phyloP scores from a whole-genome alignment of 2,113 vertebrate genomes.

The Nyctereutes procyonoides region DNA sequence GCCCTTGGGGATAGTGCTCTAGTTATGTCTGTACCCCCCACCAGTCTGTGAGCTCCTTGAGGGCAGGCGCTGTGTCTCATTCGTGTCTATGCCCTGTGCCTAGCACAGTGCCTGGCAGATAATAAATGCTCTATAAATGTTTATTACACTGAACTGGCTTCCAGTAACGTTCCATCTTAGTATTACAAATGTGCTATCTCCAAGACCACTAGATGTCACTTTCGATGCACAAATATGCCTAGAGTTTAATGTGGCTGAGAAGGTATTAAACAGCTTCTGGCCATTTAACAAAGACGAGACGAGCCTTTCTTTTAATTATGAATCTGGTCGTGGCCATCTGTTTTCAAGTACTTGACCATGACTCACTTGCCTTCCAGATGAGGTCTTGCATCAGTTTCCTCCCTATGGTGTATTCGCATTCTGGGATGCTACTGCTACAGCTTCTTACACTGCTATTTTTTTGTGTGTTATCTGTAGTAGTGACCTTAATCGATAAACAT shows the following conservation, averaged over 20 bases:
- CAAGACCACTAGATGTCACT: conserved; percentile 83
- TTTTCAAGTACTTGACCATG: conserved; percentile 54
- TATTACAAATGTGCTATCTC: conserved; percentile 37
- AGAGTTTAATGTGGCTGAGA: neutral
- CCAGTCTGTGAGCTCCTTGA: conserved; percentile 44
- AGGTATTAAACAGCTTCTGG: conserved; percentile 40
- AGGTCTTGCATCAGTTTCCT: conserved; percentile 23
- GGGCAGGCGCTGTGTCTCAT: neutral
- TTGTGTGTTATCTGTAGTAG: conserved; percentile 63
- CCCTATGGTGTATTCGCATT: conserved; percentile 19
- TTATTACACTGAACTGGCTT: neutral
- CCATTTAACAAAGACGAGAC: conserved; percentile 59
- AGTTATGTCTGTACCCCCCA: conserved; percentile 1
- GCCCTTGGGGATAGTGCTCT: neutral
- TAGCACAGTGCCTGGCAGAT: conserved; percentile 57
- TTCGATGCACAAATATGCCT: conserved; percentile 59
- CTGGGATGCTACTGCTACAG: conserved; percentile 2
- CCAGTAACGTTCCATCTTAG: neutral
- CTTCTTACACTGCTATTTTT: neutral
- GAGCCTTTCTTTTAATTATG: conserved; percentile 59
- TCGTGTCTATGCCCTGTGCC: conserved; percentile 67
- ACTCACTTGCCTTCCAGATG: conserved; percentile 50
- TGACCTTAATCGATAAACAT: conserved; percentile 62
- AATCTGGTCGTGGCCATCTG: conserved; percentile 36
- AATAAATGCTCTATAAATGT: conserved; percentile 55